Base-by-base conservation (phyloP, 2,888 invertebrate genomes). In the Enchytraeus crypticus region DNA sequence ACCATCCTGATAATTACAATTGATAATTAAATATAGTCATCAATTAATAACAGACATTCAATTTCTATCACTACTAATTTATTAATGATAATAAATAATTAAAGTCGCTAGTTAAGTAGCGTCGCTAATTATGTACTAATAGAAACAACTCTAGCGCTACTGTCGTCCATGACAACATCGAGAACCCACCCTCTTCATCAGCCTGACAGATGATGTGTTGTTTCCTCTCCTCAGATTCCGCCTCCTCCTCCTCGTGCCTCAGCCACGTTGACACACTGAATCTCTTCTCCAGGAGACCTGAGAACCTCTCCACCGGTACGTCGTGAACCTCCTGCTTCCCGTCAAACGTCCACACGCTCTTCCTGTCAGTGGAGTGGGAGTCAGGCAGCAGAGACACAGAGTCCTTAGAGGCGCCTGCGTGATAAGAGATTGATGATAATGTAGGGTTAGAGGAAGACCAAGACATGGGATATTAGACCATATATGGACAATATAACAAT, bases 141-240 rank as follows among this genome's bases (percentile, higher is more conserved):
- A n/a, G n/a, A n/a, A n/a, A n/a, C n/a, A n/a, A n/a, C n/a, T n/a
- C n/a, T n/a, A n/a, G n/a, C n/a, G n/a, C n/a, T n/a, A n/a, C n/a
- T n/a, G n/a, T n/a, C n/a, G n/a, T 14, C 8, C 8, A 14, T 38
- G 18, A 38, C 8, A 38, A 38, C 38, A 38, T 14, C 8, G 26
- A 21, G 5, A 34, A 68, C 88, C 85, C 73, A 92, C 93, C 92
- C 78, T 95, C 93, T 76, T 96, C 93, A 80, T 98, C 98, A 32
- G 96, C 92, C 73, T 90, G 89, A 79, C 98, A 98, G 53, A 98
- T 82, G 72, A 98, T 88, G 75, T 97, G 96, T 76, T 98, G 96
- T 81, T 98, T 98, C 85, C 34, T 18, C 38, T 64, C 56, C 29
- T 63, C 65, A 21, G 64, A 65, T 3, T 57, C 57, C 27, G 46